Evolutionary conservation across 2,113 vertebrate genomes (phyloP).

Genomic region (Epinephelus cyanopodus): DNA sequence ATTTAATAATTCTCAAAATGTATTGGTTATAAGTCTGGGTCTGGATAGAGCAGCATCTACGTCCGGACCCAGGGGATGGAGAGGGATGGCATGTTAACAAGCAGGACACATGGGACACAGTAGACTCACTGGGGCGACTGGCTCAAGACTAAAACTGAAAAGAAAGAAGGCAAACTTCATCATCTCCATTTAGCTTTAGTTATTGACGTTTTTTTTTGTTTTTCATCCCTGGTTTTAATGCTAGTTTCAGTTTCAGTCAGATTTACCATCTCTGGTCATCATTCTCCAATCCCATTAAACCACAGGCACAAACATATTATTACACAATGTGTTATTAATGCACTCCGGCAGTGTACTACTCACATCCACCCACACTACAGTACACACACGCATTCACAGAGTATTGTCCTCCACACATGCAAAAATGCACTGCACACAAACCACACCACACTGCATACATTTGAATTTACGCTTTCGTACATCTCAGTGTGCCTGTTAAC

Average conservation of each 20-base stretch:
- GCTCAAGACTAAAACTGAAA: background rate
- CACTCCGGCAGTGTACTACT: slow-evolving; percentile 16
- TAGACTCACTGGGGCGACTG: background rate
- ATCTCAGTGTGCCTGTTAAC: slow-evolving; percentile 1
- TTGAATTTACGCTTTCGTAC: slow-evolving; percentile 1
- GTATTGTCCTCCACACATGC: slow-evolving; percentile 24
- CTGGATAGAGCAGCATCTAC: too few species aligned
- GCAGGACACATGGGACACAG: too few species aligned
- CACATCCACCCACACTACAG: slow-evolving; percentile 22
- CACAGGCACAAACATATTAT: slow-evolving; percentile 34
- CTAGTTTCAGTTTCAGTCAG: slow-evolving; percentile 11
- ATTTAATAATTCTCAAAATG: too few species aligned
- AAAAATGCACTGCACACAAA: slow-evolving; percentile 18
- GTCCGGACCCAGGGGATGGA: too few species aligned
- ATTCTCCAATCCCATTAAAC: slow-evolving; percentile 26
- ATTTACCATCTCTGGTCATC: background rate
- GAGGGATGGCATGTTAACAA: too few species aligned
- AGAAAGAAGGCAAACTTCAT: background rate
- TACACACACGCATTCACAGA: slow-evolving; percentile 7
- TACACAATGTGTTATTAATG: slow-evolving; percentile 52
- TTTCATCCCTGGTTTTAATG: background rate
- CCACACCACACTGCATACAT: slow-evolving; percentile 20
- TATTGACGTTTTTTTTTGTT: background rate
- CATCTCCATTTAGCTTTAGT: too few species aligned
- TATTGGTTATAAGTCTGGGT: too few species aligned